Evolutionary conservation across 2,888 invertebrate species (phyloP).

Genomic region (Saturnia japonica): DNA sequence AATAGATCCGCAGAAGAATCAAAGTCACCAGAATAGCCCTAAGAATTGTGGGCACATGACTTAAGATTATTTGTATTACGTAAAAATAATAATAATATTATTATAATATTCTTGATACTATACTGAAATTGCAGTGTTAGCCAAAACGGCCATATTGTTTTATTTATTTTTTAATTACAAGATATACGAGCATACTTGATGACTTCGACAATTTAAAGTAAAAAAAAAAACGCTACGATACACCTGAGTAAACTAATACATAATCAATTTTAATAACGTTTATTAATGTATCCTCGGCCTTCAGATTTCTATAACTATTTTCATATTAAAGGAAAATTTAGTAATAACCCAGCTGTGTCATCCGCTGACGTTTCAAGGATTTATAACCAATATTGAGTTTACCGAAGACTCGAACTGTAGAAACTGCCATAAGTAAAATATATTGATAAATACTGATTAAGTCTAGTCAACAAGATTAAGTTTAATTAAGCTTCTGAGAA

Average conservation of each 20-base stretch:
- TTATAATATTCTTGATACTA: too few species aligned
- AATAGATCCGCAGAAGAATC: too few species aligned
- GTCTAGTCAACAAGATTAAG: too few species aligned
- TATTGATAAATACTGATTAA: background rate
- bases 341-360: background rate
- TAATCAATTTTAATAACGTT: conserved; percentile 6
- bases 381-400: background rate
- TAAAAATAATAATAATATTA: too few species aligned
- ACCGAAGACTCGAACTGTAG: background rate
- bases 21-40: too few species aligned
- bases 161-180: background rate
- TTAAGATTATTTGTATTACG: too few species aligned
- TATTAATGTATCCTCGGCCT: conserved; percentile 16
- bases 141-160: background rate
- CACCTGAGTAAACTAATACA: conserved; percentile 18
- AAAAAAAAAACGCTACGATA: background rate
- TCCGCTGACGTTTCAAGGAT: background rate
- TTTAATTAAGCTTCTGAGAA: too few species aligned
- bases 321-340: conserved; percentile 8
- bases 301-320: conserved; percentile 17
- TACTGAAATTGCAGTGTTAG: too few species aligned
- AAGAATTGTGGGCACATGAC: too few species aligned
- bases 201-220: conserved; percentile 13
- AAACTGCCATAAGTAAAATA: background rate
- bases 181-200: conserved; percentile 13